Evolutionary conservation across 1,140 invertebrate genomes (phyloP), one percentile per base, ranked within the genome.

Genomic region (Anagrus nilaparvatae): DNA sequence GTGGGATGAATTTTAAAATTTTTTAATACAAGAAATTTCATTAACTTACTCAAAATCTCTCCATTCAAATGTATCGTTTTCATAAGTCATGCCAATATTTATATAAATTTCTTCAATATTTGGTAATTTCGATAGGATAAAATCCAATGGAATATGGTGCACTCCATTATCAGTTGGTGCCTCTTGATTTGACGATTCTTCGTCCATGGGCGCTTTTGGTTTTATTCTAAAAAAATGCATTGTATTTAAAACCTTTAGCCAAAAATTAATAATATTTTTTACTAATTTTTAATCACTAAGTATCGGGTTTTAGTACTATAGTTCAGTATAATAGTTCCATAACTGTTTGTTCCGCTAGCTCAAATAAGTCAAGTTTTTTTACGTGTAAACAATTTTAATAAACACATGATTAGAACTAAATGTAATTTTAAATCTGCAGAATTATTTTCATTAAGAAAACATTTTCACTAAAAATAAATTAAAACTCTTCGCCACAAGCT

Each of bases 21-120:
- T n/a, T 14, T 17, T 34, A 2, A n/a, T n/a, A 5, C 4, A 18
- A 21, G n/a, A 14, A 34, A n/a, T n/a, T n/a, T n/a, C n/a, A n/a
- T n/a, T 37, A 24, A 54, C 58, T 62, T 35, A 65, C 62, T 60
- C 47, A 19, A 65, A 67, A 32, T 65, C 64, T 10, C 40, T 42
- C 61, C 61, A 63, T 21, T 65, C 59, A 39, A 65, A 59, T 2
- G 52, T 56, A 17, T 61, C 57, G 33, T 57, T 46, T 52, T 56
- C 53, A 30, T 60, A 60, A 40, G 65, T 58, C 46, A 66, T 49
- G 2, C 59, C 63, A 20, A 67, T 58, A 41, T 59, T 63, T 18
- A 66, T 48, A 5, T 34, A 47, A 29, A 67, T 42, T 27, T 63
- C 60, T 3, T 30, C 24, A 5, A 67, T 51, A 43, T 56, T 16